A percentile compares a stretch with the other conserved stretches of the same genome.
phyloP scores from a whole-genome alignment of 2,888 invertebrate genomes.

The Hermaeophaga mercurialis region DNA sequence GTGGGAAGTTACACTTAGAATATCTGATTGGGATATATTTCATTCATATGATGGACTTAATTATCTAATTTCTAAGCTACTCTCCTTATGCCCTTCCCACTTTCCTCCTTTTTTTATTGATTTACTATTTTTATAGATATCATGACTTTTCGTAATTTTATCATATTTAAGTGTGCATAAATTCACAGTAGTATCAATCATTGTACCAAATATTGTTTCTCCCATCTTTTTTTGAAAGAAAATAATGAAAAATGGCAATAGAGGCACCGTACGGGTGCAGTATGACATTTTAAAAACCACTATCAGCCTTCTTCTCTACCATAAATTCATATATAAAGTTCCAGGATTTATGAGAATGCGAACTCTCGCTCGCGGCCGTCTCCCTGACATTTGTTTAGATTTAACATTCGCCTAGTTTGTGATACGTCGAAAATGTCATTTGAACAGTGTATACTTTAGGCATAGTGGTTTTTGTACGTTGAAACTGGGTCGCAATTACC shows the following conservation, averaged over 20 bases:
- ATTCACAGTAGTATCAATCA: background rate
- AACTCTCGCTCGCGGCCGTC: slow-evolving; percentile 40
- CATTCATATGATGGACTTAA: too few species aligned
- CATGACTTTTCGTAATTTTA: too few species aligned
- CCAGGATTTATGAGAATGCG: slow-evolving; percentile 48
- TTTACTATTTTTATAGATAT: too few species aligned
- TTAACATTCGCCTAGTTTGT: slow-evolving; percentile 39
- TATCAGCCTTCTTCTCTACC: slow-evolving; percentile 45
- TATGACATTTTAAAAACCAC: slow-evolving; percentile 51
- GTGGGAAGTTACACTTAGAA: too few species aligned
- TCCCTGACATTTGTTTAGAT: slow-evolving; percentile 51
- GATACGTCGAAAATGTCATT: slow-evolving; percentile 32
- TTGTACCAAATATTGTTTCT: background rate
- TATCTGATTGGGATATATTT: too few species aligned
- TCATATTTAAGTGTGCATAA: too few species aligned
- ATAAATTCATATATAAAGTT: slow-evolving; percentile 49
- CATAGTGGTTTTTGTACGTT: too few species aligned
- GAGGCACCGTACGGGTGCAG: slow-evolving; percentile 38
- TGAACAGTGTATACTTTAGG: slow-evolving; percentile 21
- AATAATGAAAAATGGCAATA: slow-evolving; percentile 18
- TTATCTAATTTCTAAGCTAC: too few species aligned
- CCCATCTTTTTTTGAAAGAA: background rate
- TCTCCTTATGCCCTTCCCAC: too few species aligned
- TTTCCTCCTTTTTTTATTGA: too few species aligned
- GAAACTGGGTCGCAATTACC: too few species aligned